A percentile compares a stretch with the other conserved stretches of the same genome.
These are phyloP conservation scores for Scylla paramamosain DNA, from an alignment of 1,140 invertebrate genomes.

Conservation along the genomic window DNA sequence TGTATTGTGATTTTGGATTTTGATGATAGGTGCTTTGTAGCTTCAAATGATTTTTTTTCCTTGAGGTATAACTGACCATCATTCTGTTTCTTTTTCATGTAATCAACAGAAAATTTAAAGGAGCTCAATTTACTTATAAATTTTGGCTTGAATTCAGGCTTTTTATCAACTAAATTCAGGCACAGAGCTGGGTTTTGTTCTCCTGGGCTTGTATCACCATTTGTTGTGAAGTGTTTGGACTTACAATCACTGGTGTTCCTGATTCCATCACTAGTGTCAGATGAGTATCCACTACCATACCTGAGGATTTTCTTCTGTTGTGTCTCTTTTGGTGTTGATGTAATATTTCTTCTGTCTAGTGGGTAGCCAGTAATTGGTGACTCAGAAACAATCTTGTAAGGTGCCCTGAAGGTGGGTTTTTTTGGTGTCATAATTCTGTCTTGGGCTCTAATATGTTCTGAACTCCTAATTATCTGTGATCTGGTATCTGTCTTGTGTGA, in stretches of 20 bases:
- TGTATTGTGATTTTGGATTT: background rate
- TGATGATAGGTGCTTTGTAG: background rate
- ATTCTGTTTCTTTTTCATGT: background rate
- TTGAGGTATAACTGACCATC: background rate
- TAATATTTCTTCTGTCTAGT: slow-evolving; percentile 18
- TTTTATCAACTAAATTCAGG: background rate
- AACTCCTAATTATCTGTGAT: background rate
- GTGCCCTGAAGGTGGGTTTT: slow-evolving; percentile 35
- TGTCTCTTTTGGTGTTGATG: slow-evolving; percentile 48
- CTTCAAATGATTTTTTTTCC: background rate
- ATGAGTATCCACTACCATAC: slow-evolving; percentile 14
- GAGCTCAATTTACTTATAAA: background rate
- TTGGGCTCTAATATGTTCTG: background rate
- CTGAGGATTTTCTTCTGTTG: slow-evolving; percentile 25
- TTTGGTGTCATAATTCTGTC: background rate
- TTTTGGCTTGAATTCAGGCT: slow-evolving; percentile 37
- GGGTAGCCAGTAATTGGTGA: slow-evolving; percentile 44
- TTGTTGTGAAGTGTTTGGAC: background rate
- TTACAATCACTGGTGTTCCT: background rate
- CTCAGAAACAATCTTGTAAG: slow-evolving; percentile 32
- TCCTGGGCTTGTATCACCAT: background rate
- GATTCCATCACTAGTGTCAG: background rate
- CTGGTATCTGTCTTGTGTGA: too few species aligned
- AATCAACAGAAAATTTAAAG: background rate
- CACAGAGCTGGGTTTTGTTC: background rate